Evolutionary conservation across 2,888 invertebrate species (phyloP).

Genomic region (Rhagonycha lutea): DNA sequence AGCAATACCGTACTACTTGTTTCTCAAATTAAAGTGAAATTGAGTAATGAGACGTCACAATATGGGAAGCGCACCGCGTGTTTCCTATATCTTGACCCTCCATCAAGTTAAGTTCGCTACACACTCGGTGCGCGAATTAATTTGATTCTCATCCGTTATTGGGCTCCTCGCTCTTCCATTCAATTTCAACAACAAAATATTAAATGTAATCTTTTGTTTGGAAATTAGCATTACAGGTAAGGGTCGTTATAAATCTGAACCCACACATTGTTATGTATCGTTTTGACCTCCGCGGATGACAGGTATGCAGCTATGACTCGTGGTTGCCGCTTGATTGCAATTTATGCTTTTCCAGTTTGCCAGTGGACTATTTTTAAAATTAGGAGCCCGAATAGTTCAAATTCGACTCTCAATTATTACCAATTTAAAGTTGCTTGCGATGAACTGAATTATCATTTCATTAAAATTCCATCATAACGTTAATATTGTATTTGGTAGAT

Average conservation of each 20-base stretch:
- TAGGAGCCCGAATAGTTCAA: neutral
- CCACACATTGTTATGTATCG: conserved; percentile 35
- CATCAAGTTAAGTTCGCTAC: conserved; percentile 43
- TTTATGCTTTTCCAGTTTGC: conserved; percentile 35
- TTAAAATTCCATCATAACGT: conserved; percentile 8
- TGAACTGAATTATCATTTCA: conserved; percentile 7
- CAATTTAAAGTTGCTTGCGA: neutral
- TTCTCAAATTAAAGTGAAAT: conserved; percentile 34
- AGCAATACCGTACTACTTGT: neutral
- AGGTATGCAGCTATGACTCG: conserved; percentile 35
- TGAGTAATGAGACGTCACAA: conserved; percentile 28
- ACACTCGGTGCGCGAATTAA: conserved; percentile 42
- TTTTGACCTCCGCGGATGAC: conserved; percentile 33
- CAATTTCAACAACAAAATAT: neutral
- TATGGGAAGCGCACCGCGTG: conserved; percentile 34
- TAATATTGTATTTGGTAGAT: conserved; percentile 4
- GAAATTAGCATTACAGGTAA: conserved; percentile 14
- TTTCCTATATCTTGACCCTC: conserved; percentile 36
- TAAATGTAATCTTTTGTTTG: neutral
- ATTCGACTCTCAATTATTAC: neutral
- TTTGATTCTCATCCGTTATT: conserved; percentile 32
- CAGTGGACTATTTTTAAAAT: conserved; percentile 30
- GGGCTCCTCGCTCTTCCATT: neutral
- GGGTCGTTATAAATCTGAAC: conserved; percentile 33
- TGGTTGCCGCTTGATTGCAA: conserved; percentile 38